These are phyloP conservation scores for Melanotaenia pygmaea DNA, from an alignment of 2,797 vertebrate genomes.

Conservation along the genomic window DNA sequence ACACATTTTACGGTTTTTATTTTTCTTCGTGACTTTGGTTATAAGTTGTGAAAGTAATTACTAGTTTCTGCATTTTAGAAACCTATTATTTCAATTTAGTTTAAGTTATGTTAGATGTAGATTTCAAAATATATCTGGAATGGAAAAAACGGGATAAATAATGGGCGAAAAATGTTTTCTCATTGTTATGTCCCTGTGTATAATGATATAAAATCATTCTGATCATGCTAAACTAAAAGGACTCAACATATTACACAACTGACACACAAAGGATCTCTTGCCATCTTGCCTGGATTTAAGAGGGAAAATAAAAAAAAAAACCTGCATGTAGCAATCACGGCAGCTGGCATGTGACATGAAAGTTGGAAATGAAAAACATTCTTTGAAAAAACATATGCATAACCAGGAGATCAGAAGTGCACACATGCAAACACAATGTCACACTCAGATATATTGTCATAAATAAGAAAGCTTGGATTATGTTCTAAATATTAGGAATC, in stretches of 20 bases:
- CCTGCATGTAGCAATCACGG: slow-evolving; percentile 72
- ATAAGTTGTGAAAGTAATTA: background rate
- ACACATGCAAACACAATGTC: slow-evolving; percentile 18
- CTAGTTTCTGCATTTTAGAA: background rate
- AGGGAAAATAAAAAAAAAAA: slow-evolving; percentile 66
- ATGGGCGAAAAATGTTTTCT: background rate
- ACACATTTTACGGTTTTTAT: background rate
- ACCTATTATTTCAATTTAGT: background rate
- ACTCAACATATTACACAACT: slow-evolving; percentile 7
- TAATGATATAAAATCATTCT: background rate
- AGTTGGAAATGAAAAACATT: slow-evolving; percentile 77
- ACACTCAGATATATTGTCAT: slow-evolving; percentile 35
- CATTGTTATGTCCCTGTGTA: background rate
- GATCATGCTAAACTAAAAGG: background rate
- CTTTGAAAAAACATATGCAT: slow-evolving; percentile 60
- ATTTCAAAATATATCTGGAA: background rate
- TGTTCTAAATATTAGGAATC: slow-evolving; percentile 57
- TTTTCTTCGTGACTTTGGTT: background rate
- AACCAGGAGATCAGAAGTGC: slow-evolving; percentile 46
- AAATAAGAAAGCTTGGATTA: slow-evolving; percentile 49
- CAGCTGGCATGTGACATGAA: slow-evolving; percentile 68
- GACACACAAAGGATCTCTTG: slow-evolving; percentile 37
- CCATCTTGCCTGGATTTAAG: slow-evolving; percentile 64
- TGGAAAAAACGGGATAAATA: background rate
- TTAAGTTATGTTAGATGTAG: background rate